Percentiles rank a stretch among this genome's conserved stretches.
Conservation (phyloP, 2,797 vertebrate species). For the Ispidina lecontei region DNA sequence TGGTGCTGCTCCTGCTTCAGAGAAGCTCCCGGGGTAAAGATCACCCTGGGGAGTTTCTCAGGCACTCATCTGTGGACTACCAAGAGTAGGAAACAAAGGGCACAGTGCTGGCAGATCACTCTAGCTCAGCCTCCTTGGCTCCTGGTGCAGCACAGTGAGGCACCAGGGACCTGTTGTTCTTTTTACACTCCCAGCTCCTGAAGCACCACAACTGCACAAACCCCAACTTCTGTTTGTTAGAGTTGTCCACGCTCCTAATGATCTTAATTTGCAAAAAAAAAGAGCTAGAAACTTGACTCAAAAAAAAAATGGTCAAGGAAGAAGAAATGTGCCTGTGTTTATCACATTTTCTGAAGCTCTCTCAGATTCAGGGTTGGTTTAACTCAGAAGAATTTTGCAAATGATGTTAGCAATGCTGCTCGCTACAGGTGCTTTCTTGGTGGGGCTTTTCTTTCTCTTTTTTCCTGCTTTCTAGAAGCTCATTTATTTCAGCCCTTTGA, state of each 20-base stretch:
- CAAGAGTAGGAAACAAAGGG: slow-evolving; percentile 18
- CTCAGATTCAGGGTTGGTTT: neutral
- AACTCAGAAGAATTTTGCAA: neutral
- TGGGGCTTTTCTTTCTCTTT: neutral
- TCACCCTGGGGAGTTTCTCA: slow-evolving; percentile 10
- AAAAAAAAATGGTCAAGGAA: neutral
- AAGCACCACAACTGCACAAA: neutral
- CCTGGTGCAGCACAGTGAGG: neutral
- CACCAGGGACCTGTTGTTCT: rapidly evolving
- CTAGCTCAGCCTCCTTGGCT: neutral
- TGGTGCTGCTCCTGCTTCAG: slow-evolving; percentile 19
- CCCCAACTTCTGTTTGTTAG: neutral
- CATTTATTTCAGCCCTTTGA: slow-evolving; percentile 30
- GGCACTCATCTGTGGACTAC: neutral
- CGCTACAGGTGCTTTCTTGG: neutral
- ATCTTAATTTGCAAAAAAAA: neutral
- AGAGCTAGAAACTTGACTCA: neutral
- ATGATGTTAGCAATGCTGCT: neutral
- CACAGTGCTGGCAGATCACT: neutral
- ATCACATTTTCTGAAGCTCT: neutral
- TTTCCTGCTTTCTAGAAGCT: slow-evolving; percentile 13
- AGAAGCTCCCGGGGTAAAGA: slow-evolving; percentile 44
- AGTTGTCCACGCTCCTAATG: neutral
- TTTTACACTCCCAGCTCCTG: neutral
- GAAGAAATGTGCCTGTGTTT: neutral